Percentiles rank a stretch among this genome's conserved stretches.
phyloP scores from a whole-genome alignment of 2,888 invertebrate species.

The Ectropis crepuscularia region DNA sequence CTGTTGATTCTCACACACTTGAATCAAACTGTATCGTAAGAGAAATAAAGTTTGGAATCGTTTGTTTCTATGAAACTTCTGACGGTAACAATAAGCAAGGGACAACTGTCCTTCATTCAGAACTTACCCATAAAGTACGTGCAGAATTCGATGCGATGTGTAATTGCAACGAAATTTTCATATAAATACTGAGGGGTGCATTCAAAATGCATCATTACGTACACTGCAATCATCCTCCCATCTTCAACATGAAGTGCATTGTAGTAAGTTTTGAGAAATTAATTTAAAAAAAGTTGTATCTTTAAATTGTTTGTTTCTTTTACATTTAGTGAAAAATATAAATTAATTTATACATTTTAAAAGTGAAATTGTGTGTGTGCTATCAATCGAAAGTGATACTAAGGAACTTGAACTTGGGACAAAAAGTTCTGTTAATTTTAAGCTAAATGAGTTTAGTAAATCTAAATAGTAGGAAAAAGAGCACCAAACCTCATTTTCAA shows the following conservation, averaged over 20 bases:
- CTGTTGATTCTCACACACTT: not conserved
- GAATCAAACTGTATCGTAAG: conserved; percentile 9
- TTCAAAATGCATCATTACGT: conserved; percentile 77
- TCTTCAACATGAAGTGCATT: conserved; percentile 70
- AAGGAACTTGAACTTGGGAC: too few species aligned
- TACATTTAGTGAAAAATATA: not conserved
- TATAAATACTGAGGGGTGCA: conserved; percentile 80
- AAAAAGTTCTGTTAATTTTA: too few species aligned
- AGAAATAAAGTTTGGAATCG: conserved; percentile 28
- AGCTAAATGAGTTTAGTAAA: too few species aligned
- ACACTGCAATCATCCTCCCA: conserved; percentile 42
- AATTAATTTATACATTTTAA: not conserved
- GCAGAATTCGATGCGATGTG: conserved; percentile 66
- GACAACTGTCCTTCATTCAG: conserved; percentile 64
- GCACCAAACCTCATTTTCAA: too few species aligned
- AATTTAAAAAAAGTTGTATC: not conserved
- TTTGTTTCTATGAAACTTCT: conserved; percentile 17
- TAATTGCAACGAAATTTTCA: conserved; percentile 74
- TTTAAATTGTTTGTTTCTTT: not conserved
- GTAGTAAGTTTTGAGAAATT: conserved; percentile 66
- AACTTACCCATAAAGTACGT: conserved; percentile 72
- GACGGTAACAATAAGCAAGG: conserved; percentile 52
- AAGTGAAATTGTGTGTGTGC: not conserved
- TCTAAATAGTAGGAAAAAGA: too few species aligned
- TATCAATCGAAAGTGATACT: not conserved